Base-by-base conservation (phyloP, 2,888 invertebrate genomes). In the Adelphocoris suturalis region DNA sequence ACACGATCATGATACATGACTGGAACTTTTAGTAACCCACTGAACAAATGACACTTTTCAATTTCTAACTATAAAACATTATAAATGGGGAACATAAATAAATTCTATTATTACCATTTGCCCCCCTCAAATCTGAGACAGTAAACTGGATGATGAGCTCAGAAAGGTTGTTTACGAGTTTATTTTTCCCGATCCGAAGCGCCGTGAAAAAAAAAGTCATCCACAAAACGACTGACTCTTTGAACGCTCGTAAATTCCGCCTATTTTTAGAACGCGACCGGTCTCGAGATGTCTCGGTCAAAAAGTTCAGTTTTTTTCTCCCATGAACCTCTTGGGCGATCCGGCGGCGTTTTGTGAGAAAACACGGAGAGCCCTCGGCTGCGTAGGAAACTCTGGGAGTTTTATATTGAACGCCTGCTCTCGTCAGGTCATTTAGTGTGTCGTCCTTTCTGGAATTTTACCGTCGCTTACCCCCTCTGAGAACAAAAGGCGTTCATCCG, bases 211-310 rank as follows among this genome's bases (percentile, higher is more conserved):
- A n/a, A n/a, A 68, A 27, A 23, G 2, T 68, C 68, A 27, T 68
- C 68, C 68, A 68, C 68, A 19, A 68, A 68, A 68, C 68, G 68
- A 68, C 68, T 68, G 23, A 68, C 68, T 68, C 68, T 68, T 68
- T 23, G 68, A 68, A 68, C 68, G 23, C 68, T 68, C 68, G 68
- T 68, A 68, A 68, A 68, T 68, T 13, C 23, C 23, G 4, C 68
- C 68, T 68, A 68, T 68, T 19, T 68, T 68, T 68, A 68, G 68
- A 68, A 68, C 68, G 11, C 68, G 61, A 68, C 23, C 68, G 27
- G n/a, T 68, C 68, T 61, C 19, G 27, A 23, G 68, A 68, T 68
- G 23, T 68, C 68, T 23, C 68, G 27, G 23, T 68, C 23, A 68
- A 68, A 68, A 68, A 23, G 23, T 61, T 16, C n/a, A 2, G 2